Base-by-base conservation (phyloP, 2,797 vertebrate species). In the Hylomyscus alleni region DNA sequence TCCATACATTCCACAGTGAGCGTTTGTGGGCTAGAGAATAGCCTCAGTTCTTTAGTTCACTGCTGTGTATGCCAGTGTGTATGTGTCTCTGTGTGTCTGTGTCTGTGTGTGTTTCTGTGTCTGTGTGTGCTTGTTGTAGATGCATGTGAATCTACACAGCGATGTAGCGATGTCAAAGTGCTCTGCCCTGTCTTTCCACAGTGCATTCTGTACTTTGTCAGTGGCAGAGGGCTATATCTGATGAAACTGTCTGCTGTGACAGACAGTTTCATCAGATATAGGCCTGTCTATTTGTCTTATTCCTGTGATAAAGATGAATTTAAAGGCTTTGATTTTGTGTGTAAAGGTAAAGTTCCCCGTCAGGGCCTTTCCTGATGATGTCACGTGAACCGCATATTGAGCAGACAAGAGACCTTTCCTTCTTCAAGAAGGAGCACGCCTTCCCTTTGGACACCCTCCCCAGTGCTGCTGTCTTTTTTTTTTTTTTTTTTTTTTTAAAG, bases 251-350 rank as follows among this genome's bases (percentile, higher is more conserved):
- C 24, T 5, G 80, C 20, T 52, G 22, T 93, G n/a, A n/a, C n/a
- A n/a, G n/a, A n/a, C n/a, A n/a, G n/a, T n/a, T n/a, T n/a, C n/a
- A n/a, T n/a, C n/a, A n/a, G n/a, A n/a, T n/a, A n/a, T 90, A 72
- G n/a, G 11, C 65, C 50, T 26, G 22, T 10, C 37, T 29, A 31
- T 77, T 93, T 82, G 44, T 96, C 80, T 6, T 86, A 50, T 34
- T 86, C 54, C 90, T 29, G 65, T 67, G 72, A 54, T 75, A 81
- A 31, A 52, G 47, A 54, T 88, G 54, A 90, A 82, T 82, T 62
- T 85, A 90, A 88, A 91, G 3, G 22, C 95, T 95, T 52, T 31
- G 20, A 65, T 62, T 76, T 87, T 58, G 69, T 80, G 12, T n/a
- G 19, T 22, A 20, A 76, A n/a, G 44, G 34, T 26, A 62, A 58